phyloP scores from a whole-genome alignment of 1,140 invertebrate species.

The Drosophila elegans region DNA sequence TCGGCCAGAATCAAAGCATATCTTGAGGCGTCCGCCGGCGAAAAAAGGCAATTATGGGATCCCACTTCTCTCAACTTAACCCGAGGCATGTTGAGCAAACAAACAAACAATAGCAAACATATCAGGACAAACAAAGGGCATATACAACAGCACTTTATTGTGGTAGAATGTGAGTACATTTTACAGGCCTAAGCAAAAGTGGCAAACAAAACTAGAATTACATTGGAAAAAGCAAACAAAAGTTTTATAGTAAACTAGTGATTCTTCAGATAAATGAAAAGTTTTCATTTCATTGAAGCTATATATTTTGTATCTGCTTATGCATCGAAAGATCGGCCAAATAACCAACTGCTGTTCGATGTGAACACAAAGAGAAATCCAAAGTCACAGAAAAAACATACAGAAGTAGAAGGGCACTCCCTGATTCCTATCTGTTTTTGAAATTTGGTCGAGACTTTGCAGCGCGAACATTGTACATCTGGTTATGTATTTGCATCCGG shows the following conservation, averaged over 20 bases:
- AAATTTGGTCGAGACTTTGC: slow-evolving; percentile 17
- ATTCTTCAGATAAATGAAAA: background rate
- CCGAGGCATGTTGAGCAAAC: slow-evolving; percentile 54
- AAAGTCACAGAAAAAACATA: background rate
- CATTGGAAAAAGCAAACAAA: slow-evolving; percentile 7
- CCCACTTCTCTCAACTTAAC: slow-evolving; percentile 8
- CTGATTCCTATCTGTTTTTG: slow-evolving; percentile 48
- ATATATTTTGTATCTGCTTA: too few species aligned
- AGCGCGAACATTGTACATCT: slow-evolving; percentile 10
- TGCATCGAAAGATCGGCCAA: background rate
- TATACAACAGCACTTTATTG: slow-evolving; percentile 45
- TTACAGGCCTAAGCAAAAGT: slow-evolving; percentile 20
- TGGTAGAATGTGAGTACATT: slow-evolving; percentile 32
- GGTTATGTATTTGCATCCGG: slow-evolving; percentile 3
- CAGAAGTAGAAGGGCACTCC: slow-evolving; percentile 35
- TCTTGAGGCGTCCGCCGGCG: slow-evolving; percentile 48
- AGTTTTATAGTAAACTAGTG: background rate
- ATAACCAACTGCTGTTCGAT: too few species aligned
- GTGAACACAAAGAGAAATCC: background rate
- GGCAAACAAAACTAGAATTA: slow-evolving; percentile 30
- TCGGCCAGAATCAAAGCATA: slow-evolving; percentile 65
- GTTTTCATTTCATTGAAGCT: too few species aligned
- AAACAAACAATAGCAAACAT: slow-evolving; percentile 65
- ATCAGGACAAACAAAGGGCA: slow-evolving; percentile 41
- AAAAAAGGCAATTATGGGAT: slow-evolving; percentile 48